Percentiles rank a stretch among this genome's conserved stretches.
phyloP scores from a whole-genome alignment of 1,140 invertebrate genomes.

The Gonatopus flavifemur region DNA sequence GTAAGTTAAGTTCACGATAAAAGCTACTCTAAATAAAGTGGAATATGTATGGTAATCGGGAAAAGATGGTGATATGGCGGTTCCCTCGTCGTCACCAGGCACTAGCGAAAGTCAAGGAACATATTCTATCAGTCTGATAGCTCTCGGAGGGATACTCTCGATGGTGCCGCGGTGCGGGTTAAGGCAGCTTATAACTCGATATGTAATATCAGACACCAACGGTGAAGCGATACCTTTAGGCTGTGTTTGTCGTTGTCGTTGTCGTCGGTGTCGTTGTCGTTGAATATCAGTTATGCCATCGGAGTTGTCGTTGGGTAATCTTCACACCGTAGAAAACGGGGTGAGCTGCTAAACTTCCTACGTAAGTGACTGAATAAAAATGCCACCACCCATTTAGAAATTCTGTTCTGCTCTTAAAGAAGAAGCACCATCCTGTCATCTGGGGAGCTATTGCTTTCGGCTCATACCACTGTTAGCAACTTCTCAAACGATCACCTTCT shows the following conservation, averaged over 20 bases:
- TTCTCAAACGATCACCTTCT: no score
- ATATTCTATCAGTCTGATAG: conserved; percentile 50
- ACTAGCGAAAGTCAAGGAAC: no score
- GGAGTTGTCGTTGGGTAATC: conserved; percentile 31
- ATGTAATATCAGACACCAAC: conserved; percentile 38
- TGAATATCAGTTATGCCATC: no score
- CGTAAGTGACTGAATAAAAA: no score
- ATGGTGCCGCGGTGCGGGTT: conserved; percentile 22
- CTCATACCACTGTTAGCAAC: no score
- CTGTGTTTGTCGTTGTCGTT: conserved; percentile 30
- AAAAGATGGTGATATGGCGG: neutral
- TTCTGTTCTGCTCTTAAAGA: no score
- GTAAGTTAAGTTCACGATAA: conserved; percentile 36
- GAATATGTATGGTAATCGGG: conserved; percentile 39
- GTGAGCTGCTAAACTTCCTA: conserved; percentile 40
- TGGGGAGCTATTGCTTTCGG: no score
- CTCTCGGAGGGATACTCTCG: conserved; percentile 38
- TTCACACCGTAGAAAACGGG: conserved; percentile 18
- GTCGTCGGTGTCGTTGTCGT: conserved; percentile 30
- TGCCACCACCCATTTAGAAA: no score
- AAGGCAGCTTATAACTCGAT: conserved; percentile 33
- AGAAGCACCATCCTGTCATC: no score
- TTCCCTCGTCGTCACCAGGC: conserved; percentile 5
- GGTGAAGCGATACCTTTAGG: conserved; percentile 36
- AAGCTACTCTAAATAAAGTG: conserved; percentile 46